Evolutionary conservation across 1,140 invertebrate species (phyloP), one percentile per base, ranked within the genome.

Genomic region (Drosophila gunungcola): DNA sequence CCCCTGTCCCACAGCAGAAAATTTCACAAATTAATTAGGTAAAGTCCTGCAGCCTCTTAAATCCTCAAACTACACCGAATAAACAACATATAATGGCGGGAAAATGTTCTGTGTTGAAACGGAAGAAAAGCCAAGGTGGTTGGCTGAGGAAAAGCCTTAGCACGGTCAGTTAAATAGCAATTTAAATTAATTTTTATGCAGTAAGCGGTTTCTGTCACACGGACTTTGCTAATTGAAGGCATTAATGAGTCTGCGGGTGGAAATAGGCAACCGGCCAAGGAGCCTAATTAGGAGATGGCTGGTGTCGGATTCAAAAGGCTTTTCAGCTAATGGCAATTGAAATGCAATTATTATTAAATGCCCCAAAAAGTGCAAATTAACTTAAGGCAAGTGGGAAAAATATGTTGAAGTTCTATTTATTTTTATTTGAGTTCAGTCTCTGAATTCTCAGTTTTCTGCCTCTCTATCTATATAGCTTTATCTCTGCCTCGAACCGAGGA

Each of bases 141-240:
- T 72, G 55, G 16, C 34, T 60, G 42, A 55, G 76, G 29, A 76
- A 64, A 73, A 45, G 68, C 54, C 75, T 56, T 51, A 57, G 60
- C 57, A 81, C 62, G 82, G 78, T 86, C 82, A 85, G 82, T 85
- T 85, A 85, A 85, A 85, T 85, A 81, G 82, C 83, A 85, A 85
- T 85, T 85, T 86, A 85, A 85, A 86, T 85, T 82, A 86, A 85
- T 85, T 85, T 86, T 81, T 86, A 80, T 80, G 69, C 82, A 85
- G 63, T 78, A 63, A 86, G 73, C 53, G 82, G 78, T 48, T 43
- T 32, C 38, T 48, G 56, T 56, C 34, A 34, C 61, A 55, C 61
- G 52, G 60, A 67, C 45, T 42, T 39, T 55, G 49, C 81, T 86
- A 85, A 85, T 85, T 85, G 78, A 65, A 78, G 78, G 78, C 64